Conservation (phyloP, 2,113 vertebrate species). For the Gymnorhina tibicen region DNA sequence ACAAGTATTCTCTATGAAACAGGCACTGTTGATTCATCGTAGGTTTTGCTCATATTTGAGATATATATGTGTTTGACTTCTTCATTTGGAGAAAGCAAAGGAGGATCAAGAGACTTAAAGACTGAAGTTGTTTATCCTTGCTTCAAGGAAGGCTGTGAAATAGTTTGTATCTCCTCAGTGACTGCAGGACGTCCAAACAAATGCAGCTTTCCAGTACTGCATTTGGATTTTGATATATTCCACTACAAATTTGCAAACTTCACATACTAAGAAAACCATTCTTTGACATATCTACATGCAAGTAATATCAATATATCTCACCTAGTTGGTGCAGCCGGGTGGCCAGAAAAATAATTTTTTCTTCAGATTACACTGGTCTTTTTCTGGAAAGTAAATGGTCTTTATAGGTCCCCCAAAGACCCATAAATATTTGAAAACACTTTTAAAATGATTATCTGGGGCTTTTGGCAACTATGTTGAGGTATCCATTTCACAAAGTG, state of each 20-base stretch:
- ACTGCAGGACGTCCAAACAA: neutral
- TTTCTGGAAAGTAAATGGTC: slow-evolving; percentile 5
- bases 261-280: neutral
- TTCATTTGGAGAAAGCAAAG: neutral
- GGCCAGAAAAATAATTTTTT: slow-evolving; percentile 25
- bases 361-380: slow-evolving; percentile 11
- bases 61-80: neutral
- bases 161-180: neutral
- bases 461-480: neutral
- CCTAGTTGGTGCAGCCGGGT: neutral
- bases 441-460: slow-evolving; percentile 21
- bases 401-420: slow-evolving; percentile 6
- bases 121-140: neutral
- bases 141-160: neutral
- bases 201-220: neutral
- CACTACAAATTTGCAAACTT: neutral
- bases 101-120: neutral
- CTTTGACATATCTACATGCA: neutral
- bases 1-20: neutral
- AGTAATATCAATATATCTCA: neutral
- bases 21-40: neutral
- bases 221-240: neutral
- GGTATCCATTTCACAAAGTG: slow-evolving; percentile 17
- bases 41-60: neutral
- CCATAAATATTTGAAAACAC: slow-evolving; percentile 48